Conservation (phyloP, 2,797 vertebrate genomes). For the Onychomys torridus region DNA sequence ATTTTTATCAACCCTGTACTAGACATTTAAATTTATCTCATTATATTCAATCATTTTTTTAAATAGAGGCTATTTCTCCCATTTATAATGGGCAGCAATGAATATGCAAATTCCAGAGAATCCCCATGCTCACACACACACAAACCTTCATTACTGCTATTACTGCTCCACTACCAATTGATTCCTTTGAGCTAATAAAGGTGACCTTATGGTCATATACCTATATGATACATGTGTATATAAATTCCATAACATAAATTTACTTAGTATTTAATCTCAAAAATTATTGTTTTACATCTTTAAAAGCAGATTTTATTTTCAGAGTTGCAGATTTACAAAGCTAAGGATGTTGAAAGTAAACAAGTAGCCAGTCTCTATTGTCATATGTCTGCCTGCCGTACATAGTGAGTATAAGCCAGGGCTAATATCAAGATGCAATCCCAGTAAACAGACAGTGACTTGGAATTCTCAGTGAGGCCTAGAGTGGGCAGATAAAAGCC, state of each 20-base stretch:
- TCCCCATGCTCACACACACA: background rate
- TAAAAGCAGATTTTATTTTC: background rate
- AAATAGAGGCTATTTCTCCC: background rate
- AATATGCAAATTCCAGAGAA: background rate
- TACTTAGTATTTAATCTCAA: constrained; percentile 47
- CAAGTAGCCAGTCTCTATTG: background rate
- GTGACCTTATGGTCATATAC: background rate
- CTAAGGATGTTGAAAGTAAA: background rate
- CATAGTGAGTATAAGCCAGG: background rate
- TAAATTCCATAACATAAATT: constrained; percentile 12
- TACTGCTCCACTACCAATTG: background rate
- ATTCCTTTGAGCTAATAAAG: background rate
- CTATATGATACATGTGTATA: background rate
- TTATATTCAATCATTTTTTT: background rate
- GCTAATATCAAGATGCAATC: background rate
- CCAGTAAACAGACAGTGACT: background rate
- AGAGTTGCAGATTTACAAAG: constrained; percentile 23
- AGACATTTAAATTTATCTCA: background rate
- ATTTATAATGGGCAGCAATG: background rate
- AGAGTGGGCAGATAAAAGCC: background rate
- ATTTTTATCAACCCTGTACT: background rate
- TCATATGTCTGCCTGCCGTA: background rate
- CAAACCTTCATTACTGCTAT: background rate
- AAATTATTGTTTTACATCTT: background rate
- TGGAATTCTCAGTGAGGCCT: background rate